phyloP scores from a whole-genome alignment of 53 echinoderm and acorn worm genomes.

The Luidia sarsii region DNA sequence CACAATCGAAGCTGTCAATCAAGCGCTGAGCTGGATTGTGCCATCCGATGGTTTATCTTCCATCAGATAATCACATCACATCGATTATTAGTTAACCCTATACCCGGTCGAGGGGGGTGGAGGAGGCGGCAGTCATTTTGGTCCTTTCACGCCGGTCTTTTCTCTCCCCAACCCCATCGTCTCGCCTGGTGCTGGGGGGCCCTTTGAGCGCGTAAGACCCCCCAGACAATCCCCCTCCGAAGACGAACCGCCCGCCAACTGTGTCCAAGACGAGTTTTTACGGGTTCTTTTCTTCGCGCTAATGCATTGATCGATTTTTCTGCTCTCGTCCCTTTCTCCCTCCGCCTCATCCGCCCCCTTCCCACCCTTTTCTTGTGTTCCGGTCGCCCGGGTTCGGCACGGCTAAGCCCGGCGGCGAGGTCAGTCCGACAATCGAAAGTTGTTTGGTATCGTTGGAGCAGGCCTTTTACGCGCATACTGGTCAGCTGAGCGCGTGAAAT shows the following conservation, averaged over 20 bases:
- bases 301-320: conserved; percentile 36
- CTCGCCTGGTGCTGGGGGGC: too few species aligned
- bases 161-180: too few species aligned
- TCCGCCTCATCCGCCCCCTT: too few species aligned
- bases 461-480: too few species aligned
- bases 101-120: too few species aligned
- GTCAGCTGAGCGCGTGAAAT: too few species aligned
- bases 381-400: not conserved
- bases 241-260: not conserved
- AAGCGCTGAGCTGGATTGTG: not conserved
- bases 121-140: conserved; percentile 10
- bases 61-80: conserved; percentile 14
- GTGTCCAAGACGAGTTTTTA: not conserved
- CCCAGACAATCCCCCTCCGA: not conserved
- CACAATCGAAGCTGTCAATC: conserved; percentile 47
- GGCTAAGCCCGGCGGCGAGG: conserved; percentile 17
- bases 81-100: conserved; percentile 33
- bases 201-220: too few species aligned
- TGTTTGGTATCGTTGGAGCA: conserved; percentile 34
- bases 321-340: not conserved
- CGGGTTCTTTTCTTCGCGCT: conserved; percentile 25
- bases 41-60: conserved; percentile 37
- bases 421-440: conserved; percentile 23
- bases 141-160: conserved; percentile 1
- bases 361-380: conserved; percentile 21